A percentile compares a stretch with the other conserved stretches of the same genome.
These are phyloP conservation scores for Echeneis naucrates DNA, from an alignment of 2,797 vertebrate genomes.

Conservation along the genomic window DNA sequence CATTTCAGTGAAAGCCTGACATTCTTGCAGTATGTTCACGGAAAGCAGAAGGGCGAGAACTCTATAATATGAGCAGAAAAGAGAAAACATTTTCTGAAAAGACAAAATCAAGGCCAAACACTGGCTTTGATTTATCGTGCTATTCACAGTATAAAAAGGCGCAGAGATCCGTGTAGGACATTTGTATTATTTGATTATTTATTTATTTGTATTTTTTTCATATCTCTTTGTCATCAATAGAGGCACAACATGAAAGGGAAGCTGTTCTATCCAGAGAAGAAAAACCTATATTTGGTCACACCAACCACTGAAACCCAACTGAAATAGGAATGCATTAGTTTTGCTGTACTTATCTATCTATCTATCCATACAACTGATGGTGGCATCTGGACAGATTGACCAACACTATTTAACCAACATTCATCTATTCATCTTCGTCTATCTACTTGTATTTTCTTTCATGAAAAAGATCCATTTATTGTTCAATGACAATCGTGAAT, in stretches of 20 bases:
- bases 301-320: not conserved
- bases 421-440: not conserved
- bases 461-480: constrained; percentile 4
- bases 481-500: constrained; percentile 4
- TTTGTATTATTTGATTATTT: constrained; percentile 40
- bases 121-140: constrained; percentile 56
- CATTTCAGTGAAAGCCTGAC: constrained; percentile 38
- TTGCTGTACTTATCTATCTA: not conserved
- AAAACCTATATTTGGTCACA: not conserved
- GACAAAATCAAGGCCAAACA: constrained; percentile 74
- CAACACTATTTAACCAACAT: too few species aligned
- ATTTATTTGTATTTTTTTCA: too few species aligned
- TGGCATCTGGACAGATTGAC: too few species aligned
- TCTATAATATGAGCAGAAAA: constrained; percentile 34
- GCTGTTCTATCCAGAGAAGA: constrained; percentile 13
- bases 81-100: constrained; percentile 45
- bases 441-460: not conserved
- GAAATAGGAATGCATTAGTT: not conserved
- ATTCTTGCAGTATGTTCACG: constrained; percentile 49
- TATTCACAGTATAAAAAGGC: constrained; percentile 39
- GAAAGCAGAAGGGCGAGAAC: constrained; percentile 23
- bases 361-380: too few species aligned
- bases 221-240: constrained; percentile 37
- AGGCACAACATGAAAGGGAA: constrained; percentile 18
- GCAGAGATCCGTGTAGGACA: constrained; percentile 36